Base-by-base conservation (phyloP, 2,888 invertebrate genomes). In the Calephelis perditalis region DNA sequence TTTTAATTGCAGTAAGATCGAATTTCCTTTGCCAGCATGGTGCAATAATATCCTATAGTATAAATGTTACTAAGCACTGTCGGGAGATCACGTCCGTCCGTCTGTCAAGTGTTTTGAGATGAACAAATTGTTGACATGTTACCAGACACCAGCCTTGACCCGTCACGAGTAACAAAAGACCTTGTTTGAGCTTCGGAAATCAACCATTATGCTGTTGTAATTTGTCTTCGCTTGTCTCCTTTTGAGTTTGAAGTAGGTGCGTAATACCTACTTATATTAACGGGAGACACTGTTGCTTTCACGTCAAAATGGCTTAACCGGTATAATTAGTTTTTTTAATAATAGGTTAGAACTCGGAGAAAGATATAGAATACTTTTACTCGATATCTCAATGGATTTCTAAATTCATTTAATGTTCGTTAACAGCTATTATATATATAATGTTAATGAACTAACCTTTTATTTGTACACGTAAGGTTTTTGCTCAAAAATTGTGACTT, bases 91-190 rank as follows among this genome's bases (percentile, higher is more conserved):
- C 64, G 65, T 65, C 61, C 65, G 67, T 62, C 70, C 63, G 66
- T 70, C 71, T 66, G 69, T 70, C 69, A 60, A 59, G 62, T 56
- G 56, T 46, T 57, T 54, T 60, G 65, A 68, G 67, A 67, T 63
- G 68, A 68, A 74, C 74, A 73, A 74, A 73, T 73, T 67, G 70
- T 66, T 66, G 65, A 66, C 69, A 66, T 64, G 45, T 66, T 65
- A 64, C 61, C 67, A 40, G 40, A 40, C 40, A 26, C 40, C 6
- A 68, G 64, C 74, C 73, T 71, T 73, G 73, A 71, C 73, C 73
- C 68, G 74, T 67, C 70, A 64, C 52, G 66, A 68, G 37, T 61
- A 64, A 64, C 63, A 68, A 68, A 66, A 62, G 62, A 46, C 63
- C 67, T 65, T 57, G 64, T 58, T 62, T 66, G 59, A 62, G 63